Evolutionary conservation across 2,888 invertebrate species (phyloP), one percentile per base, ranked within the genome.

Genomic region (Anagyrus pseudococci): DNA sequence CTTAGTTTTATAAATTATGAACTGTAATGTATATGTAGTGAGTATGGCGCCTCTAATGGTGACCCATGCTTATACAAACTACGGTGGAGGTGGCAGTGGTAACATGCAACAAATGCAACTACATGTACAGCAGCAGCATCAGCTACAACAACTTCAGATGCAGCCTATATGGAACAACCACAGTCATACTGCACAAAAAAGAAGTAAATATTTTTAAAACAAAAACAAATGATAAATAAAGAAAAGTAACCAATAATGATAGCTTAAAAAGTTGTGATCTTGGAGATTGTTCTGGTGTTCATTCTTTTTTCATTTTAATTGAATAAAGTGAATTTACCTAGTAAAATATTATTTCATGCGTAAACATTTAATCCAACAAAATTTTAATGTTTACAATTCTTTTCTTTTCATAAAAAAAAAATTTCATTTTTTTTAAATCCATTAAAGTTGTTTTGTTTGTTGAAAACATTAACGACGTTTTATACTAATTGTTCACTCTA

Each of bases 21-120:
- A 76, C 69, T 71, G 68, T 73, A 69, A 72, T 72, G 67, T 67
- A 71, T 71, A 63, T 63, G 57, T 83, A 83, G 83, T 83, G 81
- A 77, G 82, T 81, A 81, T 82, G 80, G 79, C 80, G 79, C 80
- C 81, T 79, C 75, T 81, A 80, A 81, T 82, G 82, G 82, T 83
- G 83, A 83, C 83, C 82, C 83, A 82, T 81, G 83, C 84, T 84
- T 85, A 82, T 84, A 81, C 83, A 82, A 83, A 83, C 84, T 84
- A 83, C 83, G 83, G 84, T 81, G 82, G 84, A 83, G 82, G 83
- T 80, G 82, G 83, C 81, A 83, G 83, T 82, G 85, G 85, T 84
- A 80, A 78, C 77, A 76, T 80, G 73, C 80, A 79, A 79, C 80
- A 79, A 79, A 80, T 79, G 84, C 84, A 83, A 83, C 84, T 81